Evolutionary conservation across 1,140 invertebrate genomes (phyloP), one percentile per base, ranked within the genome.

Genomic region (Papilio polytes): DNA sequence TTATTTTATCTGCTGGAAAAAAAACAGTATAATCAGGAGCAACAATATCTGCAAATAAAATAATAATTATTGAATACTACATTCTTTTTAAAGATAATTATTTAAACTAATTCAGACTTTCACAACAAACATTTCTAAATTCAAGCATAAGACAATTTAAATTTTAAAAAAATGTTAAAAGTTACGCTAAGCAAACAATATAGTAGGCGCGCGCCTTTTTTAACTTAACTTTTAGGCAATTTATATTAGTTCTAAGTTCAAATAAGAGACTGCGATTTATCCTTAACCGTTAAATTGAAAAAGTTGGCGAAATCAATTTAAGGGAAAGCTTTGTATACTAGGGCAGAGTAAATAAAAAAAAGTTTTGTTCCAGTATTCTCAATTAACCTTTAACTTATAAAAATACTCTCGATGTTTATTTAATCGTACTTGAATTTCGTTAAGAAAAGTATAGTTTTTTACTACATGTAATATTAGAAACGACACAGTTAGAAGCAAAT

Each of bases 241-340:
- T 94, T 92, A 92, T 93, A 91, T 94, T 88, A 92, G 89, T 94
- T 92, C 90, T 90, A 91, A 92, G 92, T 92, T 91, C 91, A 91
- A 93, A 94, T 94, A 94, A 93, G 93, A 94, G 92, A 93, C 92
- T 91, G 90, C 92, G 92, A 94, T 94, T 94, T 94, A 94, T 94
- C 89, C 92, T 93, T 92, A 94, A 92, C 92, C 93, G 92, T 94
- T 94, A 94, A 94, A 94, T 94, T 94, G 93, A 94, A 94, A 94
- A 94, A 94, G 92, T 94, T 94, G 84, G 87, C 81, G 88, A 87
- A 89, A 92, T 91, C 88, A 92, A 87, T 91, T 87, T 89, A 88
- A 93, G 92, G 91, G 89, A 87, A 94, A 91, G 92, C 93, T 94
- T 94, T 92, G 91, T 92, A 91, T 26, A 82, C 91, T 87, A 90